Evolutionary conservation across 1,140 invertebrate species (phyloP), one percentile per base, ranked within the genome.

Genomic region (Drosophila erecta): DNA sequence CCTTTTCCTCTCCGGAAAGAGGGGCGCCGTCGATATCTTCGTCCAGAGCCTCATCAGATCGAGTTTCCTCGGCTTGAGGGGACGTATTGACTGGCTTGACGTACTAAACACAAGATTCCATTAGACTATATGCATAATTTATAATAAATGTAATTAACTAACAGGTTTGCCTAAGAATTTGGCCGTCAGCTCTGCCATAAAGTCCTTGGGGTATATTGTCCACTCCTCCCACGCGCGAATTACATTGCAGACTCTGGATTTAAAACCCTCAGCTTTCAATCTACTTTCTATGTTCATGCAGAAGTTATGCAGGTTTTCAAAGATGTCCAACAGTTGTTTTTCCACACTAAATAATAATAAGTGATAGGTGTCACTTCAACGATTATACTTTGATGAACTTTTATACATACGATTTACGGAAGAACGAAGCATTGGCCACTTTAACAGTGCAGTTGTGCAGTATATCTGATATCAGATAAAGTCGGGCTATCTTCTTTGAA

Each of bases 181-280:
- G 92, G 98, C 98, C 91, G 98, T 97, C 41, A 99, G 93, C 91
- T 95, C 96, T 49, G 97, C 95, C 30, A 99, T 93, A 93, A 98
- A 98, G 67, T 99, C 98, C 79, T 96, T 96, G 0, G 98, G 97
- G 94, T 99, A 99, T 51, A 99, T 95, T 33, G 97, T 95, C 96
- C 98, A 99, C 85, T 99, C 99, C 93, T 99, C 98, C 98, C 99
- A 99, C 2, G 98, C 98, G 90, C 97, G 95, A 90, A 99, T 96
- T 84, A 98, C 97, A 85, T 95, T 95, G 94, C 98, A 96, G n/a
- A 99, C 96, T 65, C 98, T 95, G 76, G 98, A 96, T 93, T 98
- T 98, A 92, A 99, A 99, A 37, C 98, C 98, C 93, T 99, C 98
- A 35, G 98, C 97, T 93, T 98, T 98, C 43, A 99, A 92, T 65